phyloP scores from a whole-genome alignment of 2,113 vertebrate species.

The Proteles cristata region DNA sequence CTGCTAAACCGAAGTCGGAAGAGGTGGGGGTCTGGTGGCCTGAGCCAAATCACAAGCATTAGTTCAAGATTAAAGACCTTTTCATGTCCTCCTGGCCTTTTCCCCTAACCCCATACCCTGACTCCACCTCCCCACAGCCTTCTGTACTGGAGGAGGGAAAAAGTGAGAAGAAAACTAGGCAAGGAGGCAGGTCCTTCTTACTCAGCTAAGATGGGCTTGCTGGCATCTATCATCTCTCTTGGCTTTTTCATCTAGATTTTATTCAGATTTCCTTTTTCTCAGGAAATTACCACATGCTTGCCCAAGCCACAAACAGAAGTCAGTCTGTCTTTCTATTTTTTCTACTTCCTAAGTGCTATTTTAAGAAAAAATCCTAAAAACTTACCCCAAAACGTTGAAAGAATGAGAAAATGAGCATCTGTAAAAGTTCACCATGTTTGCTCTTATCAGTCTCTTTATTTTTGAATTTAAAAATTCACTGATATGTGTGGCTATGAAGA shows the following conservation, averaged over 20 bases:
- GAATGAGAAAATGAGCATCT: not conserved
- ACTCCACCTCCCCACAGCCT: not conserved
- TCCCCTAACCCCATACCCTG: not conserved
- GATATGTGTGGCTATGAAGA: not conserved
- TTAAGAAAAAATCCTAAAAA: not conserved
- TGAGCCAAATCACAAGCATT: not conserved
- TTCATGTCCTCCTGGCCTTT: not conserved
- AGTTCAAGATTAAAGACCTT: not conserved
- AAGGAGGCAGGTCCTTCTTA: not conserved
- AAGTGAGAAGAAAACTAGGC: not conserved
- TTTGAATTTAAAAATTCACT: not conserved
- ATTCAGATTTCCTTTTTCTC: not conserved
- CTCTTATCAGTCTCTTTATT: not conserved
- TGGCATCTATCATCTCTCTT: not conserved
- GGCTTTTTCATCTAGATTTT: not conserved
- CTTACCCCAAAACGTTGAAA: not conserved
- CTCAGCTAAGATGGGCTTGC: not conserved
- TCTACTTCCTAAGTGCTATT: not conserved
- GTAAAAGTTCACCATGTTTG: not conserved
- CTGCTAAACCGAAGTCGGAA: not conserved
- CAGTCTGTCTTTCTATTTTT: not conserved
- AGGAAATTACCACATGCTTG: not conserved
- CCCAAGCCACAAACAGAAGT: not conserved
- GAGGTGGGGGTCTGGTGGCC: not conserved
- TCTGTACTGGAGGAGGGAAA: not conserved